These are phyloP conservation scores for Kryphioiulus occultus DNA, from an alignment of 2,888 invertebrate species.

Conservation along the genomic window DNA sequence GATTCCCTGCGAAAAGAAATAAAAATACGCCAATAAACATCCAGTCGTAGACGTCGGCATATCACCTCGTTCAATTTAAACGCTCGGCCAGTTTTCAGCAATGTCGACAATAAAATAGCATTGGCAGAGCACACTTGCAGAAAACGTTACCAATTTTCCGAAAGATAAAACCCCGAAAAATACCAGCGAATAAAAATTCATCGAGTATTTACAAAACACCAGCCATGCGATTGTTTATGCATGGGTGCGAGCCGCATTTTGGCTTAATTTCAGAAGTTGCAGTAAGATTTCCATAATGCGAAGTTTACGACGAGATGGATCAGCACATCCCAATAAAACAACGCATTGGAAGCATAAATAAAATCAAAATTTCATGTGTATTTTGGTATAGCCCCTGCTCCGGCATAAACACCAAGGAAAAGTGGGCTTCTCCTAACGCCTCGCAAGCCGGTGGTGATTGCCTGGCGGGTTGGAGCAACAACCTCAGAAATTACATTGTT, in stretches of 20 bases:
- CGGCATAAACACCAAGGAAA: too few relatives aligned
- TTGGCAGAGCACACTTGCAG: neutral
- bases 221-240: neutral
- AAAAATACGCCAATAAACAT: conserved; percentile 33
- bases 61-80: conserved; percentile 23
- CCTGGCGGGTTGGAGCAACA: too few relatives aligned
- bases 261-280: neutral
- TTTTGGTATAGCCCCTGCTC: too few relatives aligned
- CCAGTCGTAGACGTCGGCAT: conserved; percentile 11
- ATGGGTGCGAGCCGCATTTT: neutral
- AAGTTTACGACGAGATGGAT: neutral
- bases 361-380: neutral
- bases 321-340: neutral
- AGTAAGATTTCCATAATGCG: neutral
- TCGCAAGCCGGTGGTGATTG: too few relatives aligned
- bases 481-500: too few relatives aligned
- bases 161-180: conserved; percentile 9
- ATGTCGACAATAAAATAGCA: conserved; percentile 23
- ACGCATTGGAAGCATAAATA: neutral
- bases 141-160: neutral
- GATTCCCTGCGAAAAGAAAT: conserved; percentile 70
- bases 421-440: too few relatives aligned
- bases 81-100: conserved; percentile 23
- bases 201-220: neutral
- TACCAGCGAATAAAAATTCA: conserved; percentile 14